A percentile compares a stretch with the other conserved stretches of the same genome.
Conservation (phyloP, 2,113 vertebrate genomes). For the Lepus americanus region DNA sequence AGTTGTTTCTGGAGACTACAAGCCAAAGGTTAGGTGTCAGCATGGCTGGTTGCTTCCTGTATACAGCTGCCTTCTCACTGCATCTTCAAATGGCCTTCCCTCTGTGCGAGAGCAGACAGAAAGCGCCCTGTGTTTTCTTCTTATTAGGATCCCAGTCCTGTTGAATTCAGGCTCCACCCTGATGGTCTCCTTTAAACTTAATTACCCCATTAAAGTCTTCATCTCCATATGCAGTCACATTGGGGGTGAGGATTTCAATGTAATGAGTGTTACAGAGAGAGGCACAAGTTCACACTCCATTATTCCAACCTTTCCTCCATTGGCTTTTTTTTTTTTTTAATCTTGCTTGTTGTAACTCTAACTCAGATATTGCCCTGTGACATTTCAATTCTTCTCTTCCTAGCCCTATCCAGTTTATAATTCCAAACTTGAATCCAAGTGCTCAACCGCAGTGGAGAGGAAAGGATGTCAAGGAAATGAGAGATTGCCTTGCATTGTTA, state of each 20-base stretch:
- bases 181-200: not conserved
- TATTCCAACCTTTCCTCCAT: not conserved
- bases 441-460: accelerated
- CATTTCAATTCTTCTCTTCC: not conserved
- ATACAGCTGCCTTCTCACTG: not conserved
- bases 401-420: accelerated
- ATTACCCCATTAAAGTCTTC: not conserved
- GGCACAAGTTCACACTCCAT: not conserved
- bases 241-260: not conserved
- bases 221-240: not conserved
- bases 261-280: not conserved
- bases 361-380: not conserved
- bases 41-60: not conserved
- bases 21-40: not conserved
- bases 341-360: not conserved
- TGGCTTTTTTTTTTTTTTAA: not conserved
- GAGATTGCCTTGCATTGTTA: not conserved
- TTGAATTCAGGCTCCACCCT: not conserved
- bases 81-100: not conserved
- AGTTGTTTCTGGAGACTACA: not conserved
- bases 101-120: not conserved
- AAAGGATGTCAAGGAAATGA: not conserved
- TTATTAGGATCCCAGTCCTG: not conserved
- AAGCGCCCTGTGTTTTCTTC: not conserved
- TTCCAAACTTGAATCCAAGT: not conserved